Percentiles rank a stretch among this genome's conserved stretches.
Conservation (phyloP, 30 jellyfish, hydroid and myxozoan genomes). For the Rhopilema esculentum region DNA sequence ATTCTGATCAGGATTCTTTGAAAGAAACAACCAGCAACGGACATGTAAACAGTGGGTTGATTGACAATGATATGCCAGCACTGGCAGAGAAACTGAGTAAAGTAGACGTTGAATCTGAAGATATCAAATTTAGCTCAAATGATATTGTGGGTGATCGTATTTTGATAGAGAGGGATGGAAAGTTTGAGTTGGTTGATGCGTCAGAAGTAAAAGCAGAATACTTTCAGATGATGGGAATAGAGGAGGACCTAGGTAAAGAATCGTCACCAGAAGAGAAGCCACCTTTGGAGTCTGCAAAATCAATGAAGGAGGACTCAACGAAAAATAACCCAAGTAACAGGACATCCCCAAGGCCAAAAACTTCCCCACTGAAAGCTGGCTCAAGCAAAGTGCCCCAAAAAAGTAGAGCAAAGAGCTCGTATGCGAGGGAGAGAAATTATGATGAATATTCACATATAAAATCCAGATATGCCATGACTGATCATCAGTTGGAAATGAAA, state of each 20-base stretch:
- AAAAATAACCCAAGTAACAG: neutral
- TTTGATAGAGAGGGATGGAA: conserved; percentile 92
- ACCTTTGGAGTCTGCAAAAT: neutral
- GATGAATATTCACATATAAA: conserved; percentile 82
- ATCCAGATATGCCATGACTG: conserved; percentile 94
- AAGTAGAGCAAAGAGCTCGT: conserved; percentile 47
- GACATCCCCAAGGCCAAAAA: conserved; percentile 61
- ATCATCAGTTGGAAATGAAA: conserved; percentile 93
- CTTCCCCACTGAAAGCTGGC: conserved; percentile 53
- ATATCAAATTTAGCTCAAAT: neutral
- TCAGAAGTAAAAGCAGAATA: conserved; percentile 81
- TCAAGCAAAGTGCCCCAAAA: neutral
- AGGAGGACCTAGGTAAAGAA: neutral
- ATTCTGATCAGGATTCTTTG: neutral
- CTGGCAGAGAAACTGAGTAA: conserved; percentile 12
- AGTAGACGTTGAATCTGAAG: conserved; percentile 27
- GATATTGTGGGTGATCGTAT: conserved; percentile 73
- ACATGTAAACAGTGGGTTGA: neutral
- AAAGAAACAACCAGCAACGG: neutral
- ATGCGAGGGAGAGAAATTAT: conserved; percentile 37
- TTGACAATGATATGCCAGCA: conserved; percentile 8
- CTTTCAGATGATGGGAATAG: conserved; percentile 62
- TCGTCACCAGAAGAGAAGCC: conserved; percentile 14
- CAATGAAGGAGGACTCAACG: neutral
- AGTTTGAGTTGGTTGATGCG: conserved; percentile 89